Evolutionary conservation across 2,888 invertebrate species (phyloP).

Genomic region (Dolichomitus sp.): DNA sequence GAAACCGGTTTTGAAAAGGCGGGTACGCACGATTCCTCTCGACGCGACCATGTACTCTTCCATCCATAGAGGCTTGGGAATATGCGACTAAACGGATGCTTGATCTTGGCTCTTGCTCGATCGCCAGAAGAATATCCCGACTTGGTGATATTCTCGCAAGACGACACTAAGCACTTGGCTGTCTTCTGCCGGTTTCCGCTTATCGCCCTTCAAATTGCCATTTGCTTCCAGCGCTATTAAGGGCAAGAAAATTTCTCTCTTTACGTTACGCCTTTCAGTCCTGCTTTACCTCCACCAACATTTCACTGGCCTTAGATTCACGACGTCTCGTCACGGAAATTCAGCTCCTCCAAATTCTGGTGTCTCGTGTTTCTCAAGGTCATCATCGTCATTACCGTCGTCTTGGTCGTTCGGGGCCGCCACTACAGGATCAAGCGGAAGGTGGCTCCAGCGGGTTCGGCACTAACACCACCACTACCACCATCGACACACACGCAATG

Average conservation of each 20-base stretch:
- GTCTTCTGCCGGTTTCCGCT: neutral
- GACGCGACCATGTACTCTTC: constrained; percentile 71
- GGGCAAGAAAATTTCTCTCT: neutral
- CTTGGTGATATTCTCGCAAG: constrained; percentile 44
- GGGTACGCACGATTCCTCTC: constrained; percentile 72
- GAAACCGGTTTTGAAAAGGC: constrained; percentile 81
- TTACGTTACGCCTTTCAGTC: neutral
- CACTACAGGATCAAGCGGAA: constrained; percentile 2
- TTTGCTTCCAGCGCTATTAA: neutral
- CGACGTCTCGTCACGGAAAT: constrained; percentile 53
- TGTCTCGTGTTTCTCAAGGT: constrained; percentile 70
- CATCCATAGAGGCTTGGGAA: constrained; percentile 67
- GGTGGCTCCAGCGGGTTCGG: constrained; percentile 1
- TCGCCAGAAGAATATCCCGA: constrained; percentile 25
- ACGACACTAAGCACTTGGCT: constrained; percentile 33
- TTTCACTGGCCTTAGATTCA: constrained; percentile 11
- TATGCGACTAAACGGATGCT: constrained; percentile 67
- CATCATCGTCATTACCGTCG: constrained; percentile 45
- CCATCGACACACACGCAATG: neutral
- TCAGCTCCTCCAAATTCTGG: constrained; percentile 51
- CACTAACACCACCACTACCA: neutral
- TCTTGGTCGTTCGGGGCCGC: constrained; percentile 3
- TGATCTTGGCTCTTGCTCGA: constrained; percentile 31
- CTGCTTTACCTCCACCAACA: neutral
- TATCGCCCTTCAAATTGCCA: constrained; percentile 18